Percentiles rank a stretch among this genome's conserved stretches.
Conservation (phyloP, 1,140 invertebrate species). For the Nylanderia fulva region DNA sequence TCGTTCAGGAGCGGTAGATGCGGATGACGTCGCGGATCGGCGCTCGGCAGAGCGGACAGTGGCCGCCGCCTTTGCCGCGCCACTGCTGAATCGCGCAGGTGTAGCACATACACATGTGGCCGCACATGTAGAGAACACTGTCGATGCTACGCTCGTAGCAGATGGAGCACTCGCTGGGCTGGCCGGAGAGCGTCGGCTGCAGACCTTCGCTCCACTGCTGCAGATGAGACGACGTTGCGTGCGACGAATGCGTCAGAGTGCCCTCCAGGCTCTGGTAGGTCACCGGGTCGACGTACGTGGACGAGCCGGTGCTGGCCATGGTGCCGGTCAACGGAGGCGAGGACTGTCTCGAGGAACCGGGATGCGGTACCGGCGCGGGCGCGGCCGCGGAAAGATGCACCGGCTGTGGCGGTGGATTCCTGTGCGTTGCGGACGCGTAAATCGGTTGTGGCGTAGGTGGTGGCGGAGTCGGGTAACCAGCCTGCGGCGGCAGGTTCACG, state of each 20-base stretch:
- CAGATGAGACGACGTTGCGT: slow-evolving; percentile 75
- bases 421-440: slow-evolving; percentile 65
- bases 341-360: slow-evolving; percentile 72
- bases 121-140: slow-evolving; percentile 97
- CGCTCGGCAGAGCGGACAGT: slow-evolving; percentile 97
- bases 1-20: slow-evolving; percentile 94
- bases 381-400: slow-evolving; percentile 46
- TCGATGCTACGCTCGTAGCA: slow-evolving; percentile 97
- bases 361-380: slow-evolving; percentile 67
- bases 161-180: slow-evolving; percentile 93
- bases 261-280: slow-evolving; percentile 81
- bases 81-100: slow-evolving; percentile 97
- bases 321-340: slow-evolving; percentile 81
- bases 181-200: slow-evolving; percentile 81
- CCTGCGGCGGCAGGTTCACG: slow-evolving; percentile 91
- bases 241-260: slow-evolving; percentile 71
- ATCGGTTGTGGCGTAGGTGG: slow-evolving; percentile 80
- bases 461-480: slow-evolving; percentile 76
- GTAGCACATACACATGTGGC: slow-evolving; percentile 99
- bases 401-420: slow-evolving; percentile 34
- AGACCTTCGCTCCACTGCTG: slow-evolving; percentile 84
- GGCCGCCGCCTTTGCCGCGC: slow-evolving; percentile 94
- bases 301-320: slow-evolving; percentile 85
- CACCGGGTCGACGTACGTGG: slow-evolving; percentile 86
- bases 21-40: slow-evolving; percentile 97